Evolutionary conservation across 2,113 vertebrate species (phyloP).

Genomic region (Coregonus clupeaformis): DNA sequence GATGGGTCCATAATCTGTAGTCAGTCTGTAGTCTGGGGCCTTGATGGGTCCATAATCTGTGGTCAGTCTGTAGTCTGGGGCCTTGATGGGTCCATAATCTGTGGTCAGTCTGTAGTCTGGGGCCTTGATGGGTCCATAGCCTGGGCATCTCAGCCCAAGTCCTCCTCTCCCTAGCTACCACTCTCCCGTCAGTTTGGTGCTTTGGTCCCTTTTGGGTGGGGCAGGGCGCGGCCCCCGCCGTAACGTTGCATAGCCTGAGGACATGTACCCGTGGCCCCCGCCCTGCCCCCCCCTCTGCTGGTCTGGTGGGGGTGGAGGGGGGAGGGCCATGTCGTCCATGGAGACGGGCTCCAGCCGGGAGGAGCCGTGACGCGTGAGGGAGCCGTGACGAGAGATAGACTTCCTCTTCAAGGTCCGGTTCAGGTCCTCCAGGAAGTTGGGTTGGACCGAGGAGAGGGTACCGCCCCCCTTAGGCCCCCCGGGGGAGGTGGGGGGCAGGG

Average conservation of each 20-base stretch:
- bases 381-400: constrained; percentile 91
- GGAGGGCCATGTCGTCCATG: constrained; percentile 94
- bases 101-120: too few relatives aligned
- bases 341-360: constrained; percentile 85
- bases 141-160: not conserved
- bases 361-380: constrained; percentile 84
- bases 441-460: constrained; percentile 76
- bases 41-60: too few relatives aligned
- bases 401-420: constrained; percentile 97
- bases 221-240: constrained; percentile 90
- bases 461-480: constrained; percentile 69
- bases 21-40: too few relatives aligned
- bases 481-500: constrained; percentile 86
- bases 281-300: constrained; percentile 73
- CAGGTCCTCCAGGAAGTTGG: constrained; percentile 95
- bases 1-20: too few relatives aligned
- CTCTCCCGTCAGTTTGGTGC: constrained; percentile 93
- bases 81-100: constrained; percentile 12
- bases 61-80: too few relatives aligned
- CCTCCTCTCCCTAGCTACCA: constrained; percentile 54
- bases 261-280: constrained; percentile 76
- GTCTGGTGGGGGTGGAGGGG: constrained; percentile 85
- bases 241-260: constrained; percentile 95
- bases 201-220: constrained; percentile 96
- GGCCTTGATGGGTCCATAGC: not conserved